These are phyloP conservation scores for Melanogrammus aeglefinus DNA, from an alignment of 2,797 vertebrate genomes.

Conservation along the genomic window DNA sequence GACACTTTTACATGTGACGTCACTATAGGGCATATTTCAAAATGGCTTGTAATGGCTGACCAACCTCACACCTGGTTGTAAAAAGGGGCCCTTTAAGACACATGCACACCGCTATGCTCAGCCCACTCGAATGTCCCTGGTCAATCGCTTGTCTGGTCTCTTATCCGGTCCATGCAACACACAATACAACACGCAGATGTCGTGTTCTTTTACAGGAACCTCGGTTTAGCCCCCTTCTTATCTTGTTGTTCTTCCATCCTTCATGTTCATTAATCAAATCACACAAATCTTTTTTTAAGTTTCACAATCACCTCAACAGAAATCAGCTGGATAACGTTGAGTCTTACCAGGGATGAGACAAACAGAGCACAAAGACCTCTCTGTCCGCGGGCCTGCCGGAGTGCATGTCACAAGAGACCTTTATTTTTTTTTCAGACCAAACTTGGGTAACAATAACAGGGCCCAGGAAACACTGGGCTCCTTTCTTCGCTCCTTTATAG, in stretches of 20 bases:
- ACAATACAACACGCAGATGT: conserved; percentile 17
- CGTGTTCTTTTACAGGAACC: not conserved
- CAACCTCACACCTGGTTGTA: not conserved
- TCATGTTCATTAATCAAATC: conserved; percentile 2
- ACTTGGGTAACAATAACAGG: conserved; percentile 64
- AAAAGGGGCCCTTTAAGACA: not conserved
- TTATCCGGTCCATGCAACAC: conserved; percentile 39
- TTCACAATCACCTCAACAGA: conserved; percentile 39
- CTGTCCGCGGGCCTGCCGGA: conserved; percentile 66
- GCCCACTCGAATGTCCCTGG: not conserved
- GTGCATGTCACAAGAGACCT: conserved; percentile 75
- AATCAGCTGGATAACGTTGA: conserved; percentile 54
- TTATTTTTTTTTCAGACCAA: conserved; percentile 37
- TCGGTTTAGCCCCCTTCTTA: conserved; percentile 62
- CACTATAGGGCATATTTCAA: not conserved
- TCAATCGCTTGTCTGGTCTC: conserved; percentile 11
- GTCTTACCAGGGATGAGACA: conserved; percentile 61
- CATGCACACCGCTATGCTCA: not conserved
- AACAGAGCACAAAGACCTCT: conserved; percentile 67
- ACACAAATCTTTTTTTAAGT: conserved; percentile 34
- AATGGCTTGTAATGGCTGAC: not conserved
- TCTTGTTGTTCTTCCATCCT: conserved; percentile 19
- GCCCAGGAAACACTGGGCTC: conserved; percentile 67
- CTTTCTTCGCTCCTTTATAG: conserved; percentile 51
- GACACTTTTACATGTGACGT: not conserved